Base-by-base conservation (phyloP, 2,888 invertebrate genomes). In the Andrena bicolor region DNA sequence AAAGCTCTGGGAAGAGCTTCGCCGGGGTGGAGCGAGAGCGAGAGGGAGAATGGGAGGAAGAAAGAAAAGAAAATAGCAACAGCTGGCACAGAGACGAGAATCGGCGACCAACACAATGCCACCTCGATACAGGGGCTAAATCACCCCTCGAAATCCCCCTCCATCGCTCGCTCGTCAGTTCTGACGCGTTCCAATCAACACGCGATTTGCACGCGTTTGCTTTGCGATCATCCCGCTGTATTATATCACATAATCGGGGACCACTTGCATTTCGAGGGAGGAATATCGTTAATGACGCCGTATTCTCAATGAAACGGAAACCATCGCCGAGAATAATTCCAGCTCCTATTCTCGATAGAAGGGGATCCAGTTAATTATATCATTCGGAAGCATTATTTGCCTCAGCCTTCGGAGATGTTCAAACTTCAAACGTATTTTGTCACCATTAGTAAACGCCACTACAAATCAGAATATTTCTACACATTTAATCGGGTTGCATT, bases 1-100 rank as follows among this genome's bases (percentile, higher is more conserved):
- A 86, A 73, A 77, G 72, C 77, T 69, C 64, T 72, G 75, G 75
- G 76, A 65, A 72, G 76, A 73, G 80, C 79, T 71, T 63, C 35
- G 76, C 56, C 63, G 20, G 61, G 23, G 28, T 16, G 35, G 32
- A 7, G 48, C 23, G 77, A 28, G 74, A 77, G 26, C 23, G 78
- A 70, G 80, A 20, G 48, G 53, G 72, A 56, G 49, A n/a, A 53
- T 8, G 20, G 20, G 49, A 70, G 51, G 65, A 76, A 76, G 63
- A 49, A 65, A 53, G 56, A 61, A 16, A 41, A 77, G 80, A 83
- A 87, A 84, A 82, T 84, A 76, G 80, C 83, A 86, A 88, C 88
- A 89, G 89, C 89, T 89, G 86, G 89, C 88, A 84, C 51, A 58
- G 81, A 74, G 83, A 86, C 87, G 80, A 82, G 85, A 89, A 88